Conservation (phyloP, 2,888 invertebrate species). For the Euproctis similis region DNA sequence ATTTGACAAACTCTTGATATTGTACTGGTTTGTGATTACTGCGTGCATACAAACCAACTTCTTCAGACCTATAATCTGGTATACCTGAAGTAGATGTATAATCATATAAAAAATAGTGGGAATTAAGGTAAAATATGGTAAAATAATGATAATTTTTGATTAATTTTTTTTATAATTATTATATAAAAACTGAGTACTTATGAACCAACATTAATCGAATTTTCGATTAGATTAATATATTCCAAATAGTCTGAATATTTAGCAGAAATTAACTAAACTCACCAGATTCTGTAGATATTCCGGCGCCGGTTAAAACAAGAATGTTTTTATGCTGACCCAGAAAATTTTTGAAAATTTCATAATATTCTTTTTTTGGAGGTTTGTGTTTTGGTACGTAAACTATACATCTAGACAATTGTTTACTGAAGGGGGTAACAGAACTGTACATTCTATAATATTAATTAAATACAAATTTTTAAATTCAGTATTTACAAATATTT, state of each 20-base stretch:
- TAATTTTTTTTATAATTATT: too few species aligned
- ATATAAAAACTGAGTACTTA: neutral
- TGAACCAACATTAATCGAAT: neutral
- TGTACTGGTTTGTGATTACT: constrained; percentile 89
- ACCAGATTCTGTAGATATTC: constrained; percentile 96
- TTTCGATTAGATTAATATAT: neutral
- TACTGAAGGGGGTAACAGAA: constrained; percentile 12
- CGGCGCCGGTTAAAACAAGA: constrained; percentile 92
- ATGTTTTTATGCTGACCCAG: constrained; percentile 72
- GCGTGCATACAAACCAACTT: constrained; percentile 92
- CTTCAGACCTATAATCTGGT: constrained; percentile 95
- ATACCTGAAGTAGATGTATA: too few species aligned
- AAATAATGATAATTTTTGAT: too few species aligned
- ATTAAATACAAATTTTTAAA: too few species aligned
- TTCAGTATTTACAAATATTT: too few species aligned
- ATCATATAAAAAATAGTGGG: too few species aligned
- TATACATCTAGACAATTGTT: constrained; percentile 30
- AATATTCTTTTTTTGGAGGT: constrained; percentile 77
- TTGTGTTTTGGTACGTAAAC: constrained; percentile 83
- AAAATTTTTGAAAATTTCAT: constrained; percentile 76
- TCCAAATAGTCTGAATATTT: too few species aligned
- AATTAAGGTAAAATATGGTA: too few species aligned
- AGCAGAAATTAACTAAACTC: constrained; percentile 8
- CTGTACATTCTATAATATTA: constrained; percentile 34
- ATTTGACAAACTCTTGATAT: constrained; percentile 88